Percentiles rank a stretch among this genome's conserved stretches.
phyloP scores from a whole-genome alignment of 92 coral and sea anemone genomes.

The Porites divaricata region DNA sequence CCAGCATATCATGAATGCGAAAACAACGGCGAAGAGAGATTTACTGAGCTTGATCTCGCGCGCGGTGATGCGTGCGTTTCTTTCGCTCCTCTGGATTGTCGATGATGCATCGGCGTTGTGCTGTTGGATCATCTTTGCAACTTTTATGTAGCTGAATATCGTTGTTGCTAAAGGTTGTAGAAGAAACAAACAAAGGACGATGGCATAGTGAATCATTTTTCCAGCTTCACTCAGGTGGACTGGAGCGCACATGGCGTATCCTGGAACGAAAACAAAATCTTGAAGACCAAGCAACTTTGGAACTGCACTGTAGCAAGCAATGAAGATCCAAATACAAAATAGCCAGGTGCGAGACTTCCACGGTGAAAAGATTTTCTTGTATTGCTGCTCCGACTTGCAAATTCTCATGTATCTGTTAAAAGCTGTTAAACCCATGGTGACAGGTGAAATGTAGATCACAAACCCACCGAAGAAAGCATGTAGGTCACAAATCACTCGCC shows the following conservation, averaged over 20 bases:
- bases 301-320: constrained; percentile 7
- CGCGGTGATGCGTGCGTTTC: not conserved
- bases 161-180: not conserved
- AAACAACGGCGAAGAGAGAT: constrained; percentile 24
- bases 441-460: not conserved
- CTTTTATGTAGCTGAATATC: too few relatives aligned
- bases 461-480: too few relatives aligned
- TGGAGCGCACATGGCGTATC: constrained; percentile 2
- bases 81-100: not conserved
- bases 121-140: too few relatives aligned
- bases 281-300: constrained; percentile 16
- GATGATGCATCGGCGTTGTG: not conserved
- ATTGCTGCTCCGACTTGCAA: too few relatives aligned
- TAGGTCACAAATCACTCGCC: too few relatives aligned
- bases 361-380: too few relatives aligned
- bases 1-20: not conserved
- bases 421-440: not conserved
- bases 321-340: not conserved
- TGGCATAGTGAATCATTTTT: constrained; percentile 8
- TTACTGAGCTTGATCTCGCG: constrained; percentile 21
- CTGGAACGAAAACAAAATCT: not conserved
- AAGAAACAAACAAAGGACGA: not conserved
- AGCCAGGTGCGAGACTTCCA: not conserved
- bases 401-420: too few relatives aligned
- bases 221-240: constrained; percentile 1